Evolutionary conservation across 2,888 invertebrate genomes (phyloP).

Genomic region (Tinea pellionella): DNA sequence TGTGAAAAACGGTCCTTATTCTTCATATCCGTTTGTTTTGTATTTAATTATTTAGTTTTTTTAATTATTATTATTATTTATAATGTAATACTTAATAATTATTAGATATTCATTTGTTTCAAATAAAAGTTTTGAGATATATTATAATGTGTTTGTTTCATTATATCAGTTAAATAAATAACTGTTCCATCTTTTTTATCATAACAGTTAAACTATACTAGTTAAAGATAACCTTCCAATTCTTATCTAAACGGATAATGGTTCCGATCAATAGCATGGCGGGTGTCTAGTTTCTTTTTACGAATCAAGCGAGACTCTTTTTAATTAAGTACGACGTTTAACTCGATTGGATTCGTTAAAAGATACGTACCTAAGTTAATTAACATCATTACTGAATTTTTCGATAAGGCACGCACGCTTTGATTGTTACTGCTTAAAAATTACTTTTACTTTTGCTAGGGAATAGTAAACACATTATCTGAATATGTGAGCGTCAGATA

Average conservation of each 20-base stretch:
- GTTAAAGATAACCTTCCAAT: background rate
- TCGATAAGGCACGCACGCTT: conserved; percentile 7
- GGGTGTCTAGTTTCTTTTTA: background rate
- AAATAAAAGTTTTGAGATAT: no score
- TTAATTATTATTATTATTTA: no score
- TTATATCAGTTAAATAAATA: background rate
- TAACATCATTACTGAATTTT: conserved; percentile 40
- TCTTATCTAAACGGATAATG: background rate
- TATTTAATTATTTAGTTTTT: no score
- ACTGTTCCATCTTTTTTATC: background rate
- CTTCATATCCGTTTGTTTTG: no score
- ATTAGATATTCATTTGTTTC: no score
- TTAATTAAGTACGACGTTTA: conserved; percentile 40
- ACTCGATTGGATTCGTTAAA: conserved; percentile 42
- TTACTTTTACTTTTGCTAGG: background rate
- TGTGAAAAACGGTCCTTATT: no score
- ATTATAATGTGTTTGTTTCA: background rate
- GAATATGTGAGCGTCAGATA: no score
- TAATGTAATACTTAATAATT: no score
- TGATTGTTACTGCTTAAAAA: background rate
- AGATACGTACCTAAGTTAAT: conserved; percentile 39
- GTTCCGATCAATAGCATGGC: background rate
- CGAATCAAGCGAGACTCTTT: conserved; percentile 19
- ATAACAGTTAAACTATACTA: background rate
- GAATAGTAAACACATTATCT: no score